Evolutionary conservation across 2,113 vertebrate genomes (phyloP).

Genomic region (Catharus minimus): DNA sequence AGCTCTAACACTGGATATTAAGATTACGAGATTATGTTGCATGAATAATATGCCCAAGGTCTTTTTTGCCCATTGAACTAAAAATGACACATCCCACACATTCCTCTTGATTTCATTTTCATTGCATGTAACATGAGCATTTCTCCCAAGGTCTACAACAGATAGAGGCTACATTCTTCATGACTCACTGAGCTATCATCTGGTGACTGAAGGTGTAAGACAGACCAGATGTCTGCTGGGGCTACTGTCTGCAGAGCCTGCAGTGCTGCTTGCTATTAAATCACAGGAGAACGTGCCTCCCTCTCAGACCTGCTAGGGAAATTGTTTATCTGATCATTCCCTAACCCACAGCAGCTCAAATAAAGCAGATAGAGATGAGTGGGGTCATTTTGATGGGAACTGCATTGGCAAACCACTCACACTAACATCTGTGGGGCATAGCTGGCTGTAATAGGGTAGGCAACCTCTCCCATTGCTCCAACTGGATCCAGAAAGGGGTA

Average conservation of each 20-base stretch:
- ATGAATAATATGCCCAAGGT: not conserved
- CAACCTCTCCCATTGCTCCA: not conserved
- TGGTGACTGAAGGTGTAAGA: slow-evolving; percentile 21
- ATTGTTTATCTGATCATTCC: not conserved
- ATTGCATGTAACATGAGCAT: not conserved
- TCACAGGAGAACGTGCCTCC: not conserved
- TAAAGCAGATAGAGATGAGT: not conserved
- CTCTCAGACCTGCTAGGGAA: not conserved
- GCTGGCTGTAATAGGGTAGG: not conserved
- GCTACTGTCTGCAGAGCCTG: not conserved
- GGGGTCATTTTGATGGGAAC: not conserved
- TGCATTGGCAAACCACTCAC: not conserved
- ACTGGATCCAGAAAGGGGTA: slow-evolving; percentile 8
- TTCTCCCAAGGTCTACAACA: not conserved
- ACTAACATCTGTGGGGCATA: not conserved
- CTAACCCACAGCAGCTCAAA: not conserved
- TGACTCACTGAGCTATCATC: not conserved
- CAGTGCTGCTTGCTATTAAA: not conserved
- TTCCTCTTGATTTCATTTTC: not conserved
- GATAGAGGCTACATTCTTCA: not conserved
- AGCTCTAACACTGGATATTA: not conserved
- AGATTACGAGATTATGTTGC: not conserved
- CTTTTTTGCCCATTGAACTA: not conserved
- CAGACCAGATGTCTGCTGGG: slow-evolving; percentile 22
- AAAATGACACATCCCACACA: not conserved